A percentile compares a stretch with the other conserved stretches of the same genome.
Evolutionary conservation across 2,888 invertebrate genomes (phyloP).

Genomic region (Perizoma flavofasciatum): DNA sequence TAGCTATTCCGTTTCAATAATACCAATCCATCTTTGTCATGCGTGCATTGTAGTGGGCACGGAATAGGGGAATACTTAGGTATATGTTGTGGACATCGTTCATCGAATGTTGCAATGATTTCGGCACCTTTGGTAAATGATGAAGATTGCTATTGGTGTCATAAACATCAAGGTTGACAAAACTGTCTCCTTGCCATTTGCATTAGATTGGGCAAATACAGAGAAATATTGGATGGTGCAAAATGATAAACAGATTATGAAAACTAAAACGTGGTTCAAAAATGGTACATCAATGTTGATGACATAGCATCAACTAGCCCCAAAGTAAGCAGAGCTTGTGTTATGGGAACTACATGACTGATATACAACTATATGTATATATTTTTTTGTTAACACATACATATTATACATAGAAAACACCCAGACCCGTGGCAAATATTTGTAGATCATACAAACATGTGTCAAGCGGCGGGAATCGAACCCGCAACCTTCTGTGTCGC

Average conservation of each 20-base stretch:
- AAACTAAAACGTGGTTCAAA: conserved; percentile 1
- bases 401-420: no score
- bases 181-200: conserved; percentile 22
- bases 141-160: conserved; percentile 11
- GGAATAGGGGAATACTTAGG: background rate
- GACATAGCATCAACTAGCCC: no score
- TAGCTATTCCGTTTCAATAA: conserved; percentile 4
- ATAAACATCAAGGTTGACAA: conserved; percentile 23
- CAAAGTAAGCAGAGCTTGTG: no score
- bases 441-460: no score
- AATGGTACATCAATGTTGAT: background rate
- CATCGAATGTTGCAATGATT: conserved; percentile 23
- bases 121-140: conserved; percentile 16
- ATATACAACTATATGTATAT: no score
- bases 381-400: no score
- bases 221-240: no score
- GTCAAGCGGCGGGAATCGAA: no score
- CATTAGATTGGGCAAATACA: conserved; percentile 14
- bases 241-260: no score
- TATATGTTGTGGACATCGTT: background rate
- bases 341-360: no score
- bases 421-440: no score
- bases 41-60: conserved; percentile 17
- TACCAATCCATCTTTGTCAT: conserved; percentile 31
- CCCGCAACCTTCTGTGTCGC: no score